Evolutionary conservation across 1,140 invertebrate species (phyloP).

Genomic region (Tyrophagus putrescentiae): DNA sequence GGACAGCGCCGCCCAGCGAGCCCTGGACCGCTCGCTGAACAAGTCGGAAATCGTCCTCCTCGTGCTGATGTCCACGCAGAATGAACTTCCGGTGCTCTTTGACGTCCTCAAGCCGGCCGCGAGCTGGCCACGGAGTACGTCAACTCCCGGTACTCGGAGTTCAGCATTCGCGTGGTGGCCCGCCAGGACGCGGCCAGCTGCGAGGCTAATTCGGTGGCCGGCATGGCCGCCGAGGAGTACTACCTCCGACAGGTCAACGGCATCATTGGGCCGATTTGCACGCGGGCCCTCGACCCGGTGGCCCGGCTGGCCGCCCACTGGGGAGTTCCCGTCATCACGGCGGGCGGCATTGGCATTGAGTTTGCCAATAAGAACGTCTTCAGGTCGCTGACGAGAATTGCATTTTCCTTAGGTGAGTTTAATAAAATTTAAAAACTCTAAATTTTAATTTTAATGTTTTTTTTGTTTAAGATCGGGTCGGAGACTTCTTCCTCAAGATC

Average conservation of each 20-base stretch:
- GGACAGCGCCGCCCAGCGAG: too few species aligned
- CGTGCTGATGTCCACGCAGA: constrained; percentile 2
- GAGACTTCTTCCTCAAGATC: constrained; percentile 43
- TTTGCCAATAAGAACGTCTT: constrained; percentile 75
- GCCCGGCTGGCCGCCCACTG: constrained; percentile 43
- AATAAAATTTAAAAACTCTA: too few species aligned
- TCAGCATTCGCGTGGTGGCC: constrained; percentile 17
- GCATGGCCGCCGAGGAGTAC: constrained; percentile 26
- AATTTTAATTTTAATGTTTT: too few species aligned
- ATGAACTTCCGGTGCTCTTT: constrained; percentile 20
- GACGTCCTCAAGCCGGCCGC: constrained; percentile 24
- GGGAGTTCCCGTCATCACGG: constrained; percentile 64
- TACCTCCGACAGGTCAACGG: constrained; percentile 22
- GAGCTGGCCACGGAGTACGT: constrained; percentile 22
- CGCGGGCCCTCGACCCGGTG: constrained; percentile 66
- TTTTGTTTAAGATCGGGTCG: constrained; percentile 53
- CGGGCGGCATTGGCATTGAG: constrained; percentile 44
- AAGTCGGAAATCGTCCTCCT: too few species aligned
- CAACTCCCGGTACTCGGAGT: constrained; percentile 14
- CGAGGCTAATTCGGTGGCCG: constrained; percentile 18
- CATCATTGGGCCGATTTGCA: constrained; percentile 40
- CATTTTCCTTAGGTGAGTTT: constrained; percentile 39
- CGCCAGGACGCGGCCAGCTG: constrained; percentile 17
- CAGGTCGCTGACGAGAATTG: constrained; percentile 65
- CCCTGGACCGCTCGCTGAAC: too few species aligned